Conservation (phyloP, 2,797 vertebrate genomes). For the Spinus olivaceus region DNA sequence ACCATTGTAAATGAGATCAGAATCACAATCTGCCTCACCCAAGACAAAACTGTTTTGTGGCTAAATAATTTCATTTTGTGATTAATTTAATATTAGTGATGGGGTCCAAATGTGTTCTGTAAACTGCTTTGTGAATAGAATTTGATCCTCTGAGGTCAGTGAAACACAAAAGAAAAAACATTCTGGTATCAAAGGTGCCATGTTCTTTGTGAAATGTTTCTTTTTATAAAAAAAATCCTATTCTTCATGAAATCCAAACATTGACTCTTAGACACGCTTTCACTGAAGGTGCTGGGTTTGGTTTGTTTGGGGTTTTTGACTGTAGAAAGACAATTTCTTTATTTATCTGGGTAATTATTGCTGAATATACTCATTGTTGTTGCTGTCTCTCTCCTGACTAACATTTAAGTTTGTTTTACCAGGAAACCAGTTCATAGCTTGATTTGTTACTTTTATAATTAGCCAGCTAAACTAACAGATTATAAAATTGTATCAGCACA, state of each 20-base stretch:
- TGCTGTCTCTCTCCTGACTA: background rate
- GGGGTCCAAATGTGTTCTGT: conserved; percentile 17
- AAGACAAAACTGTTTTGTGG: conserved; percentile 40
- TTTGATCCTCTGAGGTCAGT: conserved; percentile 10
- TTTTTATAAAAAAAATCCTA: background rate
- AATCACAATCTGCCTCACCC: conserved; percentile 32
- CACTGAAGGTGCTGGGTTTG: background rate
- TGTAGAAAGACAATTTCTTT: background rate
- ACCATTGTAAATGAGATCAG: conserved; percentile 59
- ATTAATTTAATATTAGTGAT: conserved; percentile 51
- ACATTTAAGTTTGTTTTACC: background rate
- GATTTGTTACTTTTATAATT: conserved; percentile 1
- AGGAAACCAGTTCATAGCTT: background rate
- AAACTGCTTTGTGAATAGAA: conserved; percentile 28
- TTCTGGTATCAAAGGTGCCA: background rate
- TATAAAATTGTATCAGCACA: background rate
- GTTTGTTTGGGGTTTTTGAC: rapidly evolving
- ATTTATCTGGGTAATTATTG: background rate
- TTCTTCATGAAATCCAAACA: background rate
- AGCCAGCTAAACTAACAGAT: background rate
- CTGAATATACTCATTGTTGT: background rate
- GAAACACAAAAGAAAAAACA: background rate
- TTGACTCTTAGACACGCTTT: background rate
- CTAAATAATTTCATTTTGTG: conserved; percentile 54
- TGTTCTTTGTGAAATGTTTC: background rate